Percentiles rank a stretch among this genome's conserved stretches.
Conservation (phyloP, 2,113 vertebrate species). For the Dasyornis broadbenti region DNA sequence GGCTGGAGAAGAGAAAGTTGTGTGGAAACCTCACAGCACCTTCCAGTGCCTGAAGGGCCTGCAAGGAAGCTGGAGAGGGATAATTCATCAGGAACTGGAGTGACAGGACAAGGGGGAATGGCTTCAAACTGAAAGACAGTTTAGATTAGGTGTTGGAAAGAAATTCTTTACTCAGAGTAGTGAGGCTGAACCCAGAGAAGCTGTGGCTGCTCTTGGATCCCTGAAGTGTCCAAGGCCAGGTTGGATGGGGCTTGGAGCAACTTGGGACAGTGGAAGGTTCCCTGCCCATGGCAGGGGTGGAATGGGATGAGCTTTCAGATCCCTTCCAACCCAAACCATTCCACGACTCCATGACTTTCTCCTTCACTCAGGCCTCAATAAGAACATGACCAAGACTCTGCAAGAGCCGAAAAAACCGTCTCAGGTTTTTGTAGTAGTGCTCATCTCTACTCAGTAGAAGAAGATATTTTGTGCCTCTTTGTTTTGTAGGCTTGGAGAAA, state of each 20-base stretch:
- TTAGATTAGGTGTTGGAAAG: background rate
- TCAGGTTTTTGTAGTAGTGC: background rate
- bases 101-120: background rate
- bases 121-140: background rate
- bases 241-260: background rate
- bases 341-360: background rate
- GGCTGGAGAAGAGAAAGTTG: background rate
- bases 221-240: background rate
- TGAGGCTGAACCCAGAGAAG: rapidly evolving
- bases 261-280: background rate
- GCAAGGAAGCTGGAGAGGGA: rapidly evolving
- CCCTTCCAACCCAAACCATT: background rate
- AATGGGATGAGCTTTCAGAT: background rate
- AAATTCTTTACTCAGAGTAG: rapidly evolving
- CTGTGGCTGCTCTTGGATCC: background rate
- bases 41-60: background rate
- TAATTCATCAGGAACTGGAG: background rate
- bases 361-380: background rate
- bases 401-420: background rate
- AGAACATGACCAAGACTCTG: background rate
- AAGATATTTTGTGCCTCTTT: background rate
- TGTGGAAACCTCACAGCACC: background rate
- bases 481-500: background rate
- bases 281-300: background rate
- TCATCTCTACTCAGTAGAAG: background rate